Evolutionary conservation across 2,888 invertebrate genomes (phyloP).

Genomic region (Yponomeuta plumbellus): DNA sequence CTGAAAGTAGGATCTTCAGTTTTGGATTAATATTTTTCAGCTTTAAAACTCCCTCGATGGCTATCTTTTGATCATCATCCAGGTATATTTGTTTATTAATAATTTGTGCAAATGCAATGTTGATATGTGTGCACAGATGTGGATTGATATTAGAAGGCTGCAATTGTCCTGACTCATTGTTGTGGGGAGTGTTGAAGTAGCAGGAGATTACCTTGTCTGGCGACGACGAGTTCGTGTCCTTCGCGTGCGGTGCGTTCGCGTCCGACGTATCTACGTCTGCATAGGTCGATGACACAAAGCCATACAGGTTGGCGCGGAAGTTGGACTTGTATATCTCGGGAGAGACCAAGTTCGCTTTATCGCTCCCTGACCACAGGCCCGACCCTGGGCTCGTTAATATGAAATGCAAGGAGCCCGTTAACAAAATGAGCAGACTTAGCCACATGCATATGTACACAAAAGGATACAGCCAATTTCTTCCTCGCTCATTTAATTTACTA

Average conservation of each 20-base stretch:
- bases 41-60: constrained; percentile 57
- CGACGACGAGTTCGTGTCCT: not conserved
- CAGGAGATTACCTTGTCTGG: constrained; percentile 70
- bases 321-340: no score
- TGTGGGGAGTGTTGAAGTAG: constrained; percentile 80
- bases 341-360: no score
- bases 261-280: no score
- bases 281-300: no score
- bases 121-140: constrained; percentile 88
- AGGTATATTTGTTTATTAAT: constrained; percentile 77
- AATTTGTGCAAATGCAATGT: constrained; percentile 84
- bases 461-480: no score
- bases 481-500: no score
- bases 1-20: constrained; percentile 86
- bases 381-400: no score
- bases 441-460: no score
- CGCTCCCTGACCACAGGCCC: no score
- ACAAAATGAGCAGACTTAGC: no score
- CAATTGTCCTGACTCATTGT: constrained; percentile 44
- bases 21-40: constrained; percentile 78
- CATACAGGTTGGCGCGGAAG: no score
- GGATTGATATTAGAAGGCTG: constrained; percentile 79
- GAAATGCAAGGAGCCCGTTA: no score
- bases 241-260: not conserved
- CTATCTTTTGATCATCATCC: constrained; percentile 48